Conservation (phyloP, 2,888 invertebrate genomes). For the Heliconius hortense region DNA sequence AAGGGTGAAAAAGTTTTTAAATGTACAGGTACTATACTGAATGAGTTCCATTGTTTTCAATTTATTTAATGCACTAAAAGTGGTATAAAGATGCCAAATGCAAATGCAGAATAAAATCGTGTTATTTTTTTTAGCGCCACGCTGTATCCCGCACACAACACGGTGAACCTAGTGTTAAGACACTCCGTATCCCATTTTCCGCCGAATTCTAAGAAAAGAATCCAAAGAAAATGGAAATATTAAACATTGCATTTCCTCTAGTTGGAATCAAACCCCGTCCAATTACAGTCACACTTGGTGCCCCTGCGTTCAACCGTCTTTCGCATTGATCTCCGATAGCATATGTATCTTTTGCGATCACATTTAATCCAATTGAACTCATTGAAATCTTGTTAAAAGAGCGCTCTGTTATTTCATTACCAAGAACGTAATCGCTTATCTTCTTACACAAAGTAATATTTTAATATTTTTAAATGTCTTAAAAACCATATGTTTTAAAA, state of each 20-base stretch:
- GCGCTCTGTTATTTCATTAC: constrained; percentile 13
- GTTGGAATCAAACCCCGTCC: too few relatives aligned
- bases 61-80: not conserved
- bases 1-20: constrained; percentile 5
- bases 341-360: constrained; percentile 22
- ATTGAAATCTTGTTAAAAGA: constrained; percentile 30
- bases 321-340: not conserved
- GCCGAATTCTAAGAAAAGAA: too few relatives aligned
- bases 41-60: not conserved
- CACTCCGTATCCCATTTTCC: too few relatives aligned
- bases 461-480: not conserved
- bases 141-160: too few relatives aligned
- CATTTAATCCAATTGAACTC: constrained; percentile 31
- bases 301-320: too few relatives aligned
- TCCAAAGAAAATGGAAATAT: too few relatives aligned
- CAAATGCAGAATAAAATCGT: not conserved
- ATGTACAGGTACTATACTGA: not conserved
- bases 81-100: not conserved
- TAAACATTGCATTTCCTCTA: too few relatives aligned
- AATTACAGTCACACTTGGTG: too few relatives aligned
- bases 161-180: too few relatives aligned
- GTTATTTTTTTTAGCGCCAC: too few relatives aligned
- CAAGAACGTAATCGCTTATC: constrained; percentile 10
- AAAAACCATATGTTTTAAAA: not conserved
- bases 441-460: constrained; percentile 6